phyloP scores from a whole-genome alignment of 2,888 invertebrate genomes.

The Cheilosia pagana region DNA sequence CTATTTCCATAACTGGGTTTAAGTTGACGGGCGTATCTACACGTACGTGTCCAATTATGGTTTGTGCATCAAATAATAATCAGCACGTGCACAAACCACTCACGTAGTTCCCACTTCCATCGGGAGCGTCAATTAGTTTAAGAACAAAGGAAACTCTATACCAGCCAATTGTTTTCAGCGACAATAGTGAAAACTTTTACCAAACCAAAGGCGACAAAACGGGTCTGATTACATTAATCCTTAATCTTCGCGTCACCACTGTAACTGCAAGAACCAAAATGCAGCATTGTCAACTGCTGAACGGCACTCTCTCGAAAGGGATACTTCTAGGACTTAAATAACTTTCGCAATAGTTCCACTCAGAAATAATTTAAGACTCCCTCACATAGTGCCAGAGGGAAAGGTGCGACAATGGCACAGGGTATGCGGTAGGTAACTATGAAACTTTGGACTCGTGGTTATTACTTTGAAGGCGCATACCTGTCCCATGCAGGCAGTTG shows the following conservation, averaged over 20 bases:
- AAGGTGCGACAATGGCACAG: background rate
- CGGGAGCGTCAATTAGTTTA: too few relatives aligned
- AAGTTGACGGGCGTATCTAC: too few relatives aligned
- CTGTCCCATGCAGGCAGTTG: conserved; percentile 16
- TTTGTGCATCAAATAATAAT: too few relatives aligned
- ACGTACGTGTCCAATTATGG: too few relatives aligned
- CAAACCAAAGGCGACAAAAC: too few relatives aligned
- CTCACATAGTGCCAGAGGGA: conserved; percentile 9
- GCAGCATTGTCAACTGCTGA: conserved; percentile 41
- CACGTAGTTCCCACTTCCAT: too few relatives aligned
- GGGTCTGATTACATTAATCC: background rate
- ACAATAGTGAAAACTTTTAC: too few relatives aligned
- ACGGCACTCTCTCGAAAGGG: conserved; percentile 15
- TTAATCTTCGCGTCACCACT: background rate
- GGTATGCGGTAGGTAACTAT: background rate
- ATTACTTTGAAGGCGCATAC: conserved; percentile 44
- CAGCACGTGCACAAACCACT: too few relatives aligned
- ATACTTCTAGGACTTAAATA: conserved; percentile 45
- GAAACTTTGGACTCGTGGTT: conserved; percentile 55
- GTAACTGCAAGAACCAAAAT: conserved; percentile 35
- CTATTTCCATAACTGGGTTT: too few relatives aligned
- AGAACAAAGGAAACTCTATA: too few relatives aligned
- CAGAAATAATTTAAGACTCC: conserved; percentile 47
- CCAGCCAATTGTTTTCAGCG: too few relatives aligned
- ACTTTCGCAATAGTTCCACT: conserved; percentile 32